Base-by-base conservation (phyloP, 2,797 vertebrate species). In the Spinus pinus region DNA sequence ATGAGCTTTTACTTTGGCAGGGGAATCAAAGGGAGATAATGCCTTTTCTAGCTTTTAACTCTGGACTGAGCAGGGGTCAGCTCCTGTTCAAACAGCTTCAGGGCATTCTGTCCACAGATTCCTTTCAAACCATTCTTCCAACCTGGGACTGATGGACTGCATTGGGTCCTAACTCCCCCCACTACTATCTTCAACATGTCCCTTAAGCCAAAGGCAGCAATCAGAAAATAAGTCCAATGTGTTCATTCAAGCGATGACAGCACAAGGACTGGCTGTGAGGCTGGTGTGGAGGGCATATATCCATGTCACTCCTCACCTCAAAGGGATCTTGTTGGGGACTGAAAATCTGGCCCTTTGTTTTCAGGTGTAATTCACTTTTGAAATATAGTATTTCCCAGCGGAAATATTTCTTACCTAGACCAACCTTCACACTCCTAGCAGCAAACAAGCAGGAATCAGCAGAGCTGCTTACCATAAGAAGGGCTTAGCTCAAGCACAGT, bases 1-100 rank as follows among this genome's bases (percentile, higher is more conserved):
- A 41, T 16, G 60, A 82, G 79, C 79, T 91, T 87, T 72, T 44
- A 39, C 56, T 92, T 75, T 41, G 56, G 41, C 51, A 70, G 7
- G 18, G 21, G 51, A 94, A 87, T 87, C 79, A 87, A 94, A 95
- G 56, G 51, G 53, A 91, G 64, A 57, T 77, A 70, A 94, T 58
- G 35, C 47, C n/a, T 56, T 86, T 69, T 69, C 66, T 86, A 69
- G 54, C 73, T 95, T 96, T 90, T 75, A 94, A 90, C 47, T 70
- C 70, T 58, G 66, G 37, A 81, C 28, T 25, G 64, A 84, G 41
- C 56, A 89, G 49, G 12, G 46, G 46, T 88, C 60, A 85, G 47
- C 22, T 87, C 54, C 56, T 73, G 12, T 70, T 85, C 12, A 15
- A 82, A 94, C 77, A 77, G 12, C 60, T 80, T 35, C 19, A 49